Percentiles rank a stretch among this genome's conserved stretches.
phyloP scores from a whole-genome alignment of 2,888 invertebrate genomes.

The Lochmaea crataegi region DNA sequence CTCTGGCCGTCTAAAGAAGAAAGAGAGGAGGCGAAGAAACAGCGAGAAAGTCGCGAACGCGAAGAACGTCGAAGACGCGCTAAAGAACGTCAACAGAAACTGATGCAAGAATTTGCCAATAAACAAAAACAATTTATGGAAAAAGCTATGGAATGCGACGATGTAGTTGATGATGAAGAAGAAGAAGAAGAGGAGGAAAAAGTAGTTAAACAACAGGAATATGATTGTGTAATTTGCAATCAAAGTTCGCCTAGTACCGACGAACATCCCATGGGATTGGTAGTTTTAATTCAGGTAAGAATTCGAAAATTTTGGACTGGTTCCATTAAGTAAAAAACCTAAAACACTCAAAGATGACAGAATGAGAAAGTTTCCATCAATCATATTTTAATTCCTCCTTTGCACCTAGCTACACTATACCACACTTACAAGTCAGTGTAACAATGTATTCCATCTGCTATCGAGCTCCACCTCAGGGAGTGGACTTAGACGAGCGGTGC shows the following conservation, averaged over 20 bases:
- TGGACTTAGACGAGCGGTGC: no score
- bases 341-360: no score
- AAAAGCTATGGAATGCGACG: conserved; percentile 75
- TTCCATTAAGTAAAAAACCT: no score
- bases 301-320: not conserved
- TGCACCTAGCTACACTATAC: no score
- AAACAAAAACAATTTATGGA: conserved; percentile 93
- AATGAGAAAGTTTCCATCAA: no score
- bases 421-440: no score
- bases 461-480: no score
- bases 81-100: conserved; percentile 88
- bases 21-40: conserved; percentile 79
- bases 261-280: conserved; percentile 87
- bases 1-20: conserved; percentile 88
- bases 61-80: conserved; percentile 87
- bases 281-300: conserved; percentile 78
- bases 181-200: conserved; percentile 72
- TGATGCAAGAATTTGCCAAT: conserved; percentile 93
- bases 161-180: conserved; percentile 65
- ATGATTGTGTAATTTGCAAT: conserved; percentile 96
- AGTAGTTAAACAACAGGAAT: conserved; percentile 73
- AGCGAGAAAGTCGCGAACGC: conserved; percentile 77
- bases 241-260: conserved; percentile 83
- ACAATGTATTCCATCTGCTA: no score
- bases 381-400: no score